A percentile compares a stretch with the other conserved stretches of the same genome.
These are phyloP conservation scores for Hedya salicella DNA, from an alignment of 2,888 invertebrate genomes.

Conservation along the genomic window DNA sequence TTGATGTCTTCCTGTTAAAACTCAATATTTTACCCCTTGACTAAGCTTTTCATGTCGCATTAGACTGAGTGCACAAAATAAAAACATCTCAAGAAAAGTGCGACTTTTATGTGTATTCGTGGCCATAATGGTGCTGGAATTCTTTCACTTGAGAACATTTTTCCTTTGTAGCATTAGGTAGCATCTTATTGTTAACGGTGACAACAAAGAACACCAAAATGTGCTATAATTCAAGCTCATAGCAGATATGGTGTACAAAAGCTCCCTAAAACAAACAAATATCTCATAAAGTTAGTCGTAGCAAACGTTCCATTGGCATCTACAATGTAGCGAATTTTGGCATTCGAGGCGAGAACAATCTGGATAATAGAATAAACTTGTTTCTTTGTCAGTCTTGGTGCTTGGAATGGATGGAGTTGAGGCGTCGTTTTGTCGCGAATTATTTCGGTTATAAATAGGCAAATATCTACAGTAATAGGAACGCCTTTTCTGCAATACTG, in stretches of 20 bases:
- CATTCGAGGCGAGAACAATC: conserved; percentile 81
- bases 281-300: conserved; percentile 79
- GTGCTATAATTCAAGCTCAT: conserved; percentile 68
- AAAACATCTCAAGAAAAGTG: conserved; percentile 2
- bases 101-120: background rate
- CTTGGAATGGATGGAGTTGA: conserved; percentile 24
- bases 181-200: conserved; percentile 45
- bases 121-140: conserved; percentile 17
- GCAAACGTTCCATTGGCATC: conserved; percentile 69
- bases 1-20: too few relatives aligned
- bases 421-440: conserved; percentile 59
- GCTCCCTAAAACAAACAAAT: conserved; percentile 73
- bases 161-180: conserved; percentile 19
- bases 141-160: conserved; percentile 31
- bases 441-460: background rate
- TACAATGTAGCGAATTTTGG: conserved; percentile 75
- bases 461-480: too few relatives aligned
- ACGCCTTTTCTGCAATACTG: too few relatives aligned
- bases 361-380: conserved; percentile 77
- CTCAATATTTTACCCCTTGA: too few relatives aligned
- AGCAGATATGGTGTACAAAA: conserved; percentile 67
- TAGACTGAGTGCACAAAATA: background rate
- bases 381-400: conserved; percentile 58
- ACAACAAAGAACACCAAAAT: conserved; percentile 60
- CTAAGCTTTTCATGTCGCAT: too few relatives aligned